Percentiles rank a stretch among this genome's conserved stretches.
These are phyloP conservation scores for Nyctibius grandis DNA, from an alignment of 2,797 vertebrate species.

Conservation along the genomic window DNA sequence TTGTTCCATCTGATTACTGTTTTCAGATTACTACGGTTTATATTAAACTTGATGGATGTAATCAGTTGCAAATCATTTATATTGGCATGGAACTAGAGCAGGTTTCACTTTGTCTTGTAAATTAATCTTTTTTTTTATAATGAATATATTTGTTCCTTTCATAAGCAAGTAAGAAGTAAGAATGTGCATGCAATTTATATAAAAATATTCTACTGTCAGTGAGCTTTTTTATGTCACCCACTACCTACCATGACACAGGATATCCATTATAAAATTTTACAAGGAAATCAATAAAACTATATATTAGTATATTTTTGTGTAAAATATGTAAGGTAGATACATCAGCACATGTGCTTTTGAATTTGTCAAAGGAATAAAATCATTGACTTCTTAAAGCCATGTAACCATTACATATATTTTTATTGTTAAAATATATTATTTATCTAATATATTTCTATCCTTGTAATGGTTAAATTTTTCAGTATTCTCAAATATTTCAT, in stretches of 20 bases:
- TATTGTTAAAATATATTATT: background rate
- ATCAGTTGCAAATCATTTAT: conserved; percentile 28
- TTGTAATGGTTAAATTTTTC: background rate
- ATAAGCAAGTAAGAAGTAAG: conserved; percentile 16
- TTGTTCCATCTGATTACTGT: conserved; percentile 29
- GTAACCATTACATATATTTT: background rate
- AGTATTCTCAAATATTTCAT: background rate
- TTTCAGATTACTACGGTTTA: conserved; percentile 41
- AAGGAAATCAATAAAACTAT: background rate
- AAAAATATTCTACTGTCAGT: background rate
- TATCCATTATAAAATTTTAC: background rate
- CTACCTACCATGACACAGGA: background rate
- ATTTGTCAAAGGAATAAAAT: background rate
- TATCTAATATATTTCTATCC: background rate
- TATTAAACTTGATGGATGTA: conserved; percentile 43
- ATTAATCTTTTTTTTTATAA: background rate
- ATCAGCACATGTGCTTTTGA: background rate
- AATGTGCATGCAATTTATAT: background rate
- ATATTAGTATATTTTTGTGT: background rate
- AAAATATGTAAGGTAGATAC: background rate
- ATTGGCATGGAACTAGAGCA: background rate
- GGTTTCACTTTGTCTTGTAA: conserved; percentile 14
- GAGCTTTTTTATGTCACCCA: background rate
- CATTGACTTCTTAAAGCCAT: background rate
- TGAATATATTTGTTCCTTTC: conserved; percentile 7